Conservation (phyloP, 2,888 invertebrate genomes). For the Campaea margaritaria region DNA sequence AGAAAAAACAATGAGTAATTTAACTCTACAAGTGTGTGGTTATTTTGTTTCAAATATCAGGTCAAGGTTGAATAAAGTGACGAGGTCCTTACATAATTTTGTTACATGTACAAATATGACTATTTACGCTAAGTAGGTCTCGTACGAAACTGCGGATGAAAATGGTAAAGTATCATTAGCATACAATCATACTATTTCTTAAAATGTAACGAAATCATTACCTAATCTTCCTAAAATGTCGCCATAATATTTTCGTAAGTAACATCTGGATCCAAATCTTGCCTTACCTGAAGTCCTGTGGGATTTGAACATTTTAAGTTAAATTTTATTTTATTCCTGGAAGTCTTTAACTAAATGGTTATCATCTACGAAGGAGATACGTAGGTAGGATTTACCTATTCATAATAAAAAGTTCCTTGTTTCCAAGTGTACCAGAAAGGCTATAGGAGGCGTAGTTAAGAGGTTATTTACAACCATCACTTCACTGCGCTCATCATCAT, state of each 20-base stretch:
- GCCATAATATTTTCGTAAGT: not conserved
- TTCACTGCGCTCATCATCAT: conserved; percentile 21
- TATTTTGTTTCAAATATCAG: conserved; percentile 21
- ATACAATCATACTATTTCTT: conserved; percentile 35
- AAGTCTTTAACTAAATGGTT: no score
- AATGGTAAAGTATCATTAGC: conserved; percentile 38
- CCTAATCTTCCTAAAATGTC: conserved; percentile 10
- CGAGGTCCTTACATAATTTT: conserved; percentile 25
- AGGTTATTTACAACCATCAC: conserved; percentile 20
- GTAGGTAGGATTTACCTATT: no score
- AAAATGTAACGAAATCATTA: conserved; percentile 18
- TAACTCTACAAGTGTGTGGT: conserved; percentile 1
- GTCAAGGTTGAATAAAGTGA: conserved; percentile 19
- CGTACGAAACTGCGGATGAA: conserved; percentile 34
- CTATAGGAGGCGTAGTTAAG: not conserved
- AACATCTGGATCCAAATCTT: not conserved
- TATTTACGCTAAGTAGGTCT: conserved; percentile 36
- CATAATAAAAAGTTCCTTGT: no score
- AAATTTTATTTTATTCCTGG: no score
- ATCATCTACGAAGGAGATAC: no score
- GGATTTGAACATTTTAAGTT: no score
- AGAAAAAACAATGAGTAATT: not conserved
- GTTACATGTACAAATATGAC: conserved; percentile 30
- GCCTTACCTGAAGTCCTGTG: no score
- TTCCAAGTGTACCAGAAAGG: not conserved